Base-by-base conservation (phyloP, 92 coral and sea anemone species). In the Porites divaricata region DNA sequence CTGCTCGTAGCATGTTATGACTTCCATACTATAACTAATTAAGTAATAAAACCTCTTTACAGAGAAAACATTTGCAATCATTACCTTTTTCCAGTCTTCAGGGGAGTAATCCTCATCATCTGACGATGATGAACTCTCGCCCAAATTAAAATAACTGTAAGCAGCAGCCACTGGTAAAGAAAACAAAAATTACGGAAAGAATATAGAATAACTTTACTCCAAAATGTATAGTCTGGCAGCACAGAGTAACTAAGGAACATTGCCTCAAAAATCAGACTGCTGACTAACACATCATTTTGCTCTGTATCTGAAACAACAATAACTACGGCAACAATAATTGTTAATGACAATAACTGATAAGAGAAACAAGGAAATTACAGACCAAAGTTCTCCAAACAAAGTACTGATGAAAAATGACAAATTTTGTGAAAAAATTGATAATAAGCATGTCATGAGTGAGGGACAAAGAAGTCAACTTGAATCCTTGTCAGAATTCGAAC, bases 41-140 rank as follows among this genome's bases (percentile, higher is more conserved):
- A 35, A 35, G 45, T 6, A 35, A 6, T 5, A 35, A 35, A 35
- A 35, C 45, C 45, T 35, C 45, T 35, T 35, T 35, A 35, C 45
- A 35, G 45, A 35, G 45, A 35, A 35, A 35, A 35, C 59, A 54
- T 54, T 26, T 15, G 8, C 53, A 2, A 41, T 54, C 83, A 67
- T 26, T 79, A 96, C 99, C 96, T 96, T 96, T 75, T 95, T 96
- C 98, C 98, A 96, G 81, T 96, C 99, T 85, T 96, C 99, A 15
- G 96, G 94, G 12, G 95, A 93, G 73, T 94, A 89, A 86, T 96
- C 98, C 83, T 96, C 99, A 83, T 96, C 99, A 64, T 94, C 98
- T 67, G 88, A 89, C 1, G 99, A 96, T 26, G 99, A 95, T 4
- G 98, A 93, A 59, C 97, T 92, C 89, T 96, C 99, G 17, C 95